These are phyloP conservation scores for Drosophila phalerata DNA, from an alignment of 2,888 invertebrate species.

Conservation along the genomic window DNA sequence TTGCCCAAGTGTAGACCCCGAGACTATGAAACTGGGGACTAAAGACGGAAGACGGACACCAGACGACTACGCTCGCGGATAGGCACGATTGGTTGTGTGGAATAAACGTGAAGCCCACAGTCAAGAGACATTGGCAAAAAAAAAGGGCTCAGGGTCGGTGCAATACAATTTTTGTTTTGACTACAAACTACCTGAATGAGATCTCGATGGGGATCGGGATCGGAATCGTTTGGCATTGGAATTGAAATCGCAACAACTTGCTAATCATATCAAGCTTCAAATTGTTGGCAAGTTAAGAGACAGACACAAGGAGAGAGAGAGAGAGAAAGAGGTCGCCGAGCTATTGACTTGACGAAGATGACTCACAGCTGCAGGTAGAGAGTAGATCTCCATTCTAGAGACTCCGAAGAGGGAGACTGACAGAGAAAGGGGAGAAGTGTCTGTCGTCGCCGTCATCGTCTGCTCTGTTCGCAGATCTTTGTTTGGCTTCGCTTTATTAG, in stretches of 20 bases:
- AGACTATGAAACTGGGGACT: constrained; percentile 14
- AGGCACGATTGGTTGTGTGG: constrained; percentile 59
- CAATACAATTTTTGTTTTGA: constrained; percentile 45
- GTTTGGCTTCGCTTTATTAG: constrained; percentile 64
- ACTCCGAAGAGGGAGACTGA: background rate
- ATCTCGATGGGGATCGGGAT: background rate
- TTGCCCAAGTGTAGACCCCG: constrained; percentile 39
- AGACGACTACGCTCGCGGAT: constrained; percentile 19
- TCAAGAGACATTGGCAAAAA: constrained; percentile 39
- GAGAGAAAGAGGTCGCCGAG: constrained; percentile 17
- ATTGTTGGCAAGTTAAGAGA: constrained; percentile 56
- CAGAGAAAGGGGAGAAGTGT: constrained; percentile 7
- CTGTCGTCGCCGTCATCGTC: constrained; percentile 33
- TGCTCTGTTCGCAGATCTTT: constrained; percentile 31
- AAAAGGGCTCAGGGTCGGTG: constrained; percentile 65
- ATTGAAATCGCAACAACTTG: constrained; percentile 52
- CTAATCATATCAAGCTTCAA: constrained; percentile 78
- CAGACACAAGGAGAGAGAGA: too few species aligned
- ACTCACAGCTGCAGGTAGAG: constrained; percentile 58
- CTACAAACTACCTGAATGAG: constrained; percentile 56
- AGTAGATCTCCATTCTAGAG: constrained; percentile 7
- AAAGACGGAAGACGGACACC: constrained; percentile 5
- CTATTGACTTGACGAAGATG: constrained; percentile 47
- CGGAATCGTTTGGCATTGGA: constrained; percentile 1
- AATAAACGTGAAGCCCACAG: constrained; percentile 40